These are phyloP conservation scores for Perizoma flavofasciatum DNA, from an alignment of 2,888 invertebrate genomes.

Conservation along the genomic window DNA sequence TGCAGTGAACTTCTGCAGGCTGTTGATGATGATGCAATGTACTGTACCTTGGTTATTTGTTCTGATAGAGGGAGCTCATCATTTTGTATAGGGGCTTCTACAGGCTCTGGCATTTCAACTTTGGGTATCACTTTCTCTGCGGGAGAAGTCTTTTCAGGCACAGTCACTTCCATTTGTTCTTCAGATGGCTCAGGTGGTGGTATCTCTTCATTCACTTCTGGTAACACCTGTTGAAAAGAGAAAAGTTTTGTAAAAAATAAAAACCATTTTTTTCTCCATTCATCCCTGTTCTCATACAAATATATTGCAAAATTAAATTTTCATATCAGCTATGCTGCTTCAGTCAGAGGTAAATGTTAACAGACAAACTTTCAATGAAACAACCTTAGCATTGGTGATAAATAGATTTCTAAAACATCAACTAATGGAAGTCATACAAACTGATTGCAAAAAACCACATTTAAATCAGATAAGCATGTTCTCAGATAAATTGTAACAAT, in stretches of 20 bases:
- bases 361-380: too few relatives aligned
- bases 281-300: too few relatives aligned
- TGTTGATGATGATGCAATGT: background rate
- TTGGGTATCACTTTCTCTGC: conserved; percentile 13
- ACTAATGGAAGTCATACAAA: background rate
- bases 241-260: too few relatives aligned
- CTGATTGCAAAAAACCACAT: too few relatives aligned
- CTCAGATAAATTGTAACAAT: too few relatives aligned
- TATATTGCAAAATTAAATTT: too few relatives aligned
- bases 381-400: too few relatives aligned
- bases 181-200: background rate
- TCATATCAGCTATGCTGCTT: too few relatives aligned
- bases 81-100: background rate
- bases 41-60: conserved; percentile 10
- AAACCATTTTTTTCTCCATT: too few relatives aligned
- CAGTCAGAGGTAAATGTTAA: too few relatives aligned
- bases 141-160: conserved; percentile 1
- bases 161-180: conserved; percentile 3
- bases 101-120: conserved; percentile 14
- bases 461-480: too few relatives aligned
- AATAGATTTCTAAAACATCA: background rate
- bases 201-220: conserved; percentile 10
- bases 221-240: conserved; percentile 10
- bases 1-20: too few relatives aligned
- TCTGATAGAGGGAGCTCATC: conserved; percentile 1